phyloP scores from a whole-genome alignment of 2,797 vertebrate genomes.

The Leptatherina wallacei region DNA sequence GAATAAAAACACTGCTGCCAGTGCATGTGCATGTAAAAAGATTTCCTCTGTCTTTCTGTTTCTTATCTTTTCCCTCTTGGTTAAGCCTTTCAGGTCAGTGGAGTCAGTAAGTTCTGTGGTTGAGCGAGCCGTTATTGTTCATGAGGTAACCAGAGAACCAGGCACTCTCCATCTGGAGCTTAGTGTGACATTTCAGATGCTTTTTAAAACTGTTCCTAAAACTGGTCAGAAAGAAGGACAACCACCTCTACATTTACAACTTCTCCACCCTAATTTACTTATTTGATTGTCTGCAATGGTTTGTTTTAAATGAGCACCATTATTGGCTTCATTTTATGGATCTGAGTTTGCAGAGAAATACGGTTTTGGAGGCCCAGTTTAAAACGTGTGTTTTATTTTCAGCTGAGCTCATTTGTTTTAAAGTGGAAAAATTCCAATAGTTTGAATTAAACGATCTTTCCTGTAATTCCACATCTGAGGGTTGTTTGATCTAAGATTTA shows the following conservation, averaged over 20 bases:
- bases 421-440: neutral
- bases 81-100: neutral
- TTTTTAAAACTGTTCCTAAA: neutral
- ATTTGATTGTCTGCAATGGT: neutral
- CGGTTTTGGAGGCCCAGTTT: neutral
- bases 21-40: neutral
- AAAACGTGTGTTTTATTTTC: neutral
- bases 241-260: neutral
- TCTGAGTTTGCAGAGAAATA: neutral
- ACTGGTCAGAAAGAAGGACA: neutral
- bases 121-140: neutral
- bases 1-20: neutral
- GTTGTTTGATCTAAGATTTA: neutral
- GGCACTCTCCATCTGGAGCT: conserved; percentile 17
- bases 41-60: neutral
- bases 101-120: neutral
- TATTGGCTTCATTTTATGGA: too few relatives aligned
- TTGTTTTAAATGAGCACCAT: neutral
- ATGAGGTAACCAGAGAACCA: conserved; percentile 36
- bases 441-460: neutral
- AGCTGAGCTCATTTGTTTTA: too few relatives aligned
- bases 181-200: conserved; percentile 5
- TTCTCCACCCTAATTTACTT: neutral
- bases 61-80: neutral
- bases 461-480: neutral